Evolutionary conservation across 2,113 vertebrate genomes (phyloP), one percentile per base, ranked within the genome.

Genomic region (Engraulis encrasicolus): DNA sequence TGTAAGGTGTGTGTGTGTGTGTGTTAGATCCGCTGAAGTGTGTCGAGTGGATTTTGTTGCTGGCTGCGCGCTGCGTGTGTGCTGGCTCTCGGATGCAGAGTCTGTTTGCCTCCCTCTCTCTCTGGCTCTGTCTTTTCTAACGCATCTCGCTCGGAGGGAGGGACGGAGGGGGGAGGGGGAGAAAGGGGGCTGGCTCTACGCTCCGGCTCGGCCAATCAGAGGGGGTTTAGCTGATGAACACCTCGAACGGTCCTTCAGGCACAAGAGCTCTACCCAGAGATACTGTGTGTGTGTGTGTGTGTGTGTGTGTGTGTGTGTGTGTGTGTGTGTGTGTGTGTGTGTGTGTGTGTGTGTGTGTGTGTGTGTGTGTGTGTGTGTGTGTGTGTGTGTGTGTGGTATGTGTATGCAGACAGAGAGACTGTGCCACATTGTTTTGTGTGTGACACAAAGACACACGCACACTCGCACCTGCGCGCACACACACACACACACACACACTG

Each of bases 221-320:
- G 78, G 34, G 86, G 34, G 1, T 78, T 78, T 84, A 90, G 86
- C 88, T 93, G 88, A 90, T 85, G 87, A 91, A 88, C 84, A 91
- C 89, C 89, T 92, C 91, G 84, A 87, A 90, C 90, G 86, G 88
- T 88, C 90, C 93, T 94, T 89, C 88, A 89, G 91, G 87, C 90
- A 86, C 91, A 91, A 89, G 37, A 94, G 92, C 93, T 96, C 91
- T 96, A 93, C 94, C 93, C 92, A 92, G 93, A 93, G 93, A 95
- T 94, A 93, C 87, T 79, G 85, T 83, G 50, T 50, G 23, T 49
- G 79, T 50, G 19, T 50, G 54, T 36, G 2, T 34, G 54, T 23
- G 83, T 80, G 31, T 80, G 79, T 79, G 61, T 40, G 38, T 80
- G 27, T 78, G 34, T 58, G 50, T 40, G 34, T 80, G 48, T 34